Evolutionary conservation across 2,797 vertebrate species (phyloP).

Genomic region (Sebastes cheni): DNA sequence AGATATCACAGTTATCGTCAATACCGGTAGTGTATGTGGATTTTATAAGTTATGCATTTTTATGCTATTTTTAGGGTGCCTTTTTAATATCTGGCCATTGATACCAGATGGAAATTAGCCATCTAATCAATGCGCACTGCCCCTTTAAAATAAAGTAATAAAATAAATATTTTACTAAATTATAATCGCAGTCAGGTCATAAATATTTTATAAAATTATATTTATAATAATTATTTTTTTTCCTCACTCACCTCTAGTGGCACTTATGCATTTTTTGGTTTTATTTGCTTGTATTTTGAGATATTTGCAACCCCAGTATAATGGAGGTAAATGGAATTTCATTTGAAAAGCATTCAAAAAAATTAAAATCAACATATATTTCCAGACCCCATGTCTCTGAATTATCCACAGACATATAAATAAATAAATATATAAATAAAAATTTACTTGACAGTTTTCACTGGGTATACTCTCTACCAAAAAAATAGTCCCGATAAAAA

Average conservation of each 20-base stretch:
- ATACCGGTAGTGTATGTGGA: not conserved
- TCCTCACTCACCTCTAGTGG: not conserved
- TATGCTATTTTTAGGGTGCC: not conserved
- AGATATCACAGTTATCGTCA: rapidly evolving
- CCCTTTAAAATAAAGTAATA: not conserved
- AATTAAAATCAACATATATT: not conserved
- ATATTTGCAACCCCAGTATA: not conserved
- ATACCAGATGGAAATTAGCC: not conserved
- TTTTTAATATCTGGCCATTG: not conserved
- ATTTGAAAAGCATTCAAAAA: not conserved
- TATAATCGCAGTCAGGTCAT: no score
- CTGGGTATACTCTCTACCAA: not conserved
- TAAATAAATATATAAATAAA: not conserved
- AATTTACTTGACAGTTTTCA: not conserved
- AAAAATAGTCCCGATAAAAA: not conserved
- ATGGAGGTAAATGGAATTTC: not conserved
- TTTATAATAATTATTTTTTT: not conserved
- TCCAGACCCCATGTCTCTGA: not conserved
- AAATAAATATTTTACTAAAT: not conserved
- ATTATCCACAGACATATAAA: not conserved
- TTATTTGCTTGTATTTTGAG: not conserved
- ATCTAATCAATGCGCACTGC: not conserved
- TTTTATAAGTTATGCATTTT: not conserved
- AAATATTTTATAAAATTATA: no score
- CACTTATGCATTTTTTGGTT: not conserved